phyloP scores from a whole-genome alignment of 2,888 invertebrate species.

The Oxystoma pomonae region DNA sequence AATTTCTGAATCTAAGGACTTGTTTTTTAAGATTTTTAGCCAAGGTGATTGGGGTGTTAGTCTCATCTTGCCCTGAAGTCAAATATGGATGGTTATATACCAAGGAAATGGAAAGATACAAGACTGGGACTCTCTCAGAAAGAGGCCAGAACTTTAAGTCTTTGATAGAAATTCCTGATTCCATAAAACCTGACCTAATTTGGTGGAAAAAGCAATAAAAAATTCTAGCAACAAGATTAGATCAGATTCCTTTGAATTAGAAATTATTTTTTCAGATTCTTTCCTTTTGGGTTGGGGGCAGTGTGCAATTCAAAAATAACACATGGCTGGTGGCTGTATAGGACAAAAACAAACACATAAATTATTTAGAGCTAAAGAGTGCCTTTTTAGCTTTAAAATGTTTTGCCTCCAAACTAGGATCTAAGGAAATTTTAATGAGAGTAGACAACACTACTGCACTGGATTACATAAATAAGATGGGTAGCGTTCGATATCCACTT shows the following conservation, averaged over 20 bases:
- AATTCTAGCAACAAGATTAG: background rate
- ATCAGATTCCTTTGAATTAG: slow-evolving; percentile 2
- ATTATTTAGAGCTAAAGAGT: no score
- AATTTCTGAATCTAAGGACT: background rate
- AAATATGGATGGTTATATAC: slow-evolving; percentile 1
- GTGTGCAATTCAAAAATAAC: background rate
- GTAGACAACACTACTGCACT: slow-evolving; percentile 1
- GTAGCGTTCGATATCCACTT: slow-evolving; percentile 11
- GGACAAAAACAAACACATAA: no score
- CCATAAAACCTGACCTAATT: background rate
- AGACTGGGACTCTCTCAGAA: background rate
- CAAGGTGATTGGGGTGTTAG: background rate
- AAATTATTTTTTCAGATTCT: slow-evolving; percentile 2
- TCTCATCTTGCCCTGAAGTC: background rate
- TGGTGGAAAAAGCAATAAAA: no score
- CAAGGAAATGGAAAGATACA: background rate
- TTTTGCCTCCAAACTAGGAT: slow-evolving; percentile 11
- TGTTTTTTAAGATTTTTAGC: background rate
- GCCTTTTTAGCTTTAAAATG: slow-evolving; percentile 18
- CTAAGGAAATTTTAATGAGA: slow-evolving; percentile 17
- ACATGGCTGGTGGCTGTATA: slow-evolving; percentile 15
- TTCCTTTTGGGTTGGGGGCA: background rate
- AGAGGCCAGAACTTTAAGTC: background rate
- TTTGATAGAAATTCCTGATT: background rate
- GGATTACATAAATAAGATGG: background rate